phyloP scores from a whole-genome alignment of 2,113 vertebrate genomes.

The Heptranchias perlo region DNA sequence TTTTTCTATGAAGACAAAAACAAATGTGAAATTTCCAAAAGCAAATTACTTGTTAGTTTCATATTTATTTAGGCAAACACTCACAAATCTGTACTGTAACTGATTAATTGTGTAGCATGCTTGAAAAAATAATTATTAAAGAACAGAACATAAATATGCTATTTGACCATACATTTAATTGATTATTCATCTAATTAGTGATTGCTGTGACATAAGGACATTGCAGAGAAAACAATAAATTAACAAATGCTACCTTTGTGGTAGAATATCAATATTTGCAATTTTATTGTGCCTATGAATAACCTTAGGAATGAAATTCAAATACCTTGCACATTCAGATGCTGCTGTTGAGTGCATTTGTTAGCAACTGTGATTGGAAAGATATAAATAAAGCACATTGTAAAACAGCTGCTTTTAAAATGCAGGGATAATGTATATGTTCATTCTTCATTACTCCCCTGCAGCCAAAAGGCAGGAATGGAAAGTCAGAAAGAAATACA shows the following conservation, averaged over 20 bases:
- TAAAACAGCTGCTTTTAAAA: neutral
- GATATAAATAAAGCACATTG: constrained; percentile 23
- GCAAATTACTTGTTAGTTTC: neutral
- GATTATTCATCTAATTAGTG: neutral
- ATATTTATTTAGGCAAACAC: neutral
- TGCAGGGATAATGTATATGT: neutral
- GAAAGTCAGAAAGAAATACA: constrained; percentile 9
- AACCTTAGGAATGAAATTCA: constrained; percentile 5
- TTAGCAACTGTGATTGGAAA: neutral
- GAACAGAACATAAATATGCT: neutral
- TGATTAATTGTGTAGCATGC: neutral
- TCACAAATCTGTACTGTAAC: neutral
- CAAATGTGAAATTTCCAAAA: neutral
- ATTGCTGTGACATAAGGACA: neutral
- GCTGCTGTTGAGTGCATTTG: neutral
- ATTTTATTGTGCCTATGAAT: neutral
- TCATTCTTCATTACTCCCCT: neutral
- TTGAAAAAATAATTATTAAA: neutral
- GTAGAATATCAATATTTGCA: neutral
- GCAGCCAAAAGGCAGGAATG: neutral
- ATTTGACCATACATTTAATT: neutral
- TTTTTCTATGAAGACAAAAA: neutral
- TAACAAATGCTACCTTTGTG: neutral
- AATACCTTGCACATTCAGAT: neutral
- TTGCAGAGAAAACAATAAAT: neutral